These are phyloP conservation scores for Sebastes flavidus DNA, from an alignment of 2,797 vertebrate species.

Conservation along the genomic window DNA sequence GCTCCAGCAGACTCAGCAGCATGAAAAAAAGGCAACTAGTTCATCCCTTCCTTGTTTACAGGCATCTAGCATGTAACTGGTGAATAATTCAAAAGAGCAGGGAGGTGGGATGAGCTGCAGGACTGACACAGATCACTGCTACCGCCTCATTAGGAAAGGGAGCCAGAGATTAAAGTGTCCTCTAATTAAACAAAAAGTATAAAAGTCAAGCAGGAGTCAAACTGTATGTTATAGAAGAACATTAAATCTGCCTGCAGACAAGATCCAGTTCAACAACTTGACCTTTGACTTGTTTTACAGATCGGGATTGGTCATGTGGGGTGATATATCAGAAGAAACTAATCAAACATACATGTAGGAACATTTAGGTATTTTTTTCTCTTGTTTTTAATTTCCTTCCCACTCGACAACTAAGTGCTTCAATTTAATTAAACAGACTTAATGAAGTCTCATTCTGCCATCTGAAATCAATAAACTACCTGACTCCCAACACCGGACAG, in stretches of 20 bases:
- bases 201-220: slow-evolving; percentile 21
- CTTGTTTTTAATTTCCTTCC: background rate
- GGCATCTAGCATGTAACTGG: slow-evolving; percentile 25
- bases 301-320: background rate
- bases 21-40: slow-evolving; percentile 23
- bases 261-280: background rate
- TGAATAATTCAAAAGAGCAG: slow-evolving; percentile 61
- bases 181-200: slow-evolving; percentile 13
- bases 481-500: background rate
- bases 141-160: slow-evolving; percentile 4
- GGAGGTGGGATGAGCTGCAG: slow-evolving; percentile 16
- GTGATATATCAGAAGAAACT: background rate
- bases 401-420: background rate
- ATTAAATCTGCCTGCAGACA: background rate
- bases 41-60: slow-evolving; percentile 14
- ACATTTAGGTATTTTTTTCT: background rate
- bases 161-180: slow-evolving; percentile 5
- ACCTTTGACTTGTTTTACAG: background rate
- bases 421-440: slow-evolving; percentile 60
- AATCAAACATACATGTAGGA: background rate
- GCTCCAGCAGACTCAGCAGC: slow-evolving; percentile 29
- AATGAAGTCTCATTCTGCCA: slow-evolving; percentile 47
- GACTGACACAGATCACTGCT: slow-evolving; percentile 15
- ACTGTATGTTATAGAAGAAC: background rate
- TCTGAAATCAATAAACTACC: slow-evolving; percentile 66